Evolutionary conservation across 37 sponge, comb jelly and placozoan species (phyloP).

Genomic region (Agelas oroides): DNA sequence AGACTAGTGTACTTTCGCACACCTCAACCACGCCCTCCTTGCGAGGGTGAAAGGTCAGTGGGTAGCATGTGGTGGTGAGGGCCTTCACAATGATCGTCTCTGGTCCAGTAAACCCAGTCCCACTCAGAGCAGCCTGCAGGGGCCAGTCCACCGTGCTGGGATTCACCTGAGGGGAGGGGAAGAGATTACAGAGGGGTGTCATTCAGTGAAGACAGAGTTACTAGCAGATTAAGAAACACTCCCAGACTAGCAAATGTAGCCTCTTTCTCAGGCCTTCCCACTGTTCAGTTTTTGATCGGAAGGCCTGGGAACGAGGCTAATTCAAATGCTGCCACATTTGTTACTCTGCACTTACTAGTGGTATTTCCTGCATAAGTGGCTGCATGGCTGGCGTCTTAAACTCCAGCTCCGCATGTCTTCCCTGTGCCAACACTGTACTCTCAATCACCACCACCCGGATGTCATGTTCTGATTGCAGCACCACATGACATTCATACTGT

Average conservation of each 20-base stretch:
- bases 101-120: slow-evolving; percentile 69
- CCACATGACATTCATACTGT: slow-evolving; percentile 72
- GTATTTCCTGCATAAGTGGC: slow-evolving; percentile 81
- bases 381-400: slow-evolving; percentile 76
- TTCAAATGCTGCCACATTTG: too few relatives aligned
- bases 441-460: slow-evolving; percentile 80
- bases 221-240: neutral
- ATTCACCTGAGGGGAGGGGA: slow-evolving; percentile 47
- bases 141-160: slow-evolving; percentile 75
- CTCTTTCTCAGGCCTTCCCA: too few relatives aligned
- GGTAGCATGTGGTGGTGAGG: slow-evolving; percentile 73
- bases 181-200: neutral
- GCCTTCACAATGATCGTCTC: slow-evolving; percentile 59
- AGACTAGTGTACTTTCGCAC: neutral
- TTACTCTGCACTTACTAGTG: slow-evolving; percentile 85
- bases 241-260: neutral
- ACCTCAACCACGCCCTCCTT: slow-evolving; percentile 76
- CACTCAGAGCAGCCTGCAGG: slow-evolving; percentile 43
- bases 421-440: slow-evolving; percentile 58
- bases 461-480: slow-evolving; percentile 66
- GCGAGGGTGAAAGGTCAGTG: slow-evolving; percentile 77
- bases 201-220: neutral
- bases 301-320: too few relatives aligned
- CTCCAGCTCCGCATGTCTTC: slow-evolving; percentile 62
- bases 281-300: too few relatives aligned